A percentile compares a stretch with the other conserved stretches of the same genome.
Evolutionary conservation across 2,888 invertebrate species (phyloP).

Genomic region (Pseudococcus longispinus): DNA sequence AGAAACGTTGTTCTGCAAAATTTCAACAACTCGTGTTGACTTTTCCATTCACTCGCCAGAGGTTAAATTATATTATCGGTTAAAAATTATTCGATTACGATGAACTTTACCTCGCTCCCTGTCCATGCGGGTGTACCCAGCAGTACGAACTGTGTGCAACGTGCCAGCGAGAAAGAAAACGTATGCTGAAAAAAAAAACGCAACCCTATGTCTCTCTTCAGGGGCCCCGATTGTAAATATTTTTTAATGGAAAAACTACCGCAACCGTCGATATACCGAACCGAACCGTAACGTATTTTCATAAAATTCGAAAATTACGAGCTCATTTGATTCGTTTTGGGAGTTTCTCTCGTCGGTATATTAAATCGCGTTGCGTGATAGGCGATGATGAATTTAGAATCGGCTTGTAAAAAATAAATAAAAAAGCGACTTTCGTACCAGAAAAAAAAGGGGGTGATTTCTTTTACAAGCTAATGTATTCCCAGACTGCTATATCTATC

Average conservation of each 20-base stretch:
- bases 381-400: slow-evolving; percentile 40
- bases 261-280: neutral
- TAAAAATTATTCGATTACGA: slow-evolving; percentile 46
- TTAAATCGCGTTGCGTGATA: slow-evolving; percentile 26
- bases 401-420: neutral
- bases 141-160: neutral
- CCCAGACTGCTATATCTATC: neutral
- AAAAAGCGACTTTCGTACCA: neutral
- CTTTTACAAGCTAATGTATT: neutral
- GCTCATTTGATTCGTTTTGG: neutral
- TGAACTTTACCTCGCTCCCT: neutral
- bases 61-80: slow-evolving; percentile 46
- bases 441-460: neutral
- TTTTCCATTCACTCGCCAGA: slow-evolving; percentile 35
- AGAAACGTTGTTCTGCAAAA: slow-evolving; percentile 19
- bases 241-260: neutral
- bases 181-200: neutral
- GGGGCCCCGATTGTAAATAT: neutral
- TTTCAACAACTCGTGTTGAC: slow-evolving; percentile 42
- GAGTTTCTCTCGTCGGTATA: slow-evolving; percentile 37
- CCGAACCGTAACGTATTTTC: neutral
- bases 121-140: neutral
- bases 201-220: neutral
- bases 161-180: neutral
- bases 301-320: neutral